phyloP scores from a whole-genome alignment of 2,888 invertebrate genomes.

The Cyrtodaria siliqua region DNA sequence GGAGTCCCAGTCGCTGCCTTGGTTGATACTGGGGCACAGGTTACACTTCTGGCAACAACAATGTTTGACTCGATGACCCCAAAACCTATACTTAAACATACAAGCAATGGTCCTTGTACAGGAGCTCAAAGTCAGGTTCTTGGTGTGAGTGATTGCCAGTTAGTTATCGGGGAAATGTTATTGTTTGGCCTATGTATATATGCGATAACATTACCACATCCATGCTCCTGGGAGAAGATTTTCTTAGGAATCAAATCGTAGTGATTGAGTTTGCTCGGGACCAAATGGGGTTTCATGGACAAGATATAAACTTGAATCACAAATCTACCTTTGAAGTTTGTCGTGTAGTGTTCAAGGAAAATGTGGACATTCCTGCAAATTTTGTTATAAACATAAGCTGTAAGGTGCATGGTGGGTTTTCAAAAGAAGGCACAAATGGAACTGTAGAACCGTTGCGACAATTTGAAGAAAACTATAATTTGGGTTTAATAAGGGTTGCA shows the following conservation, averaged over 20 bases:
- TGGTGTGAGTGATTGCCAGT: too few relatives aligned
- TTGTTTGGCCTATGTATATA: conserved; percentile 11
- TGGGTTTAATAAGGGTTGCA: conserved; percentile 14
- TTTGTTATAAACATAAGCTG: not conserved
- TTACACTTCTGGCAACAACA: conserved; percentile 3
- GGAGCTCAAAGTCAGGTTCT: too few relatives aligned
- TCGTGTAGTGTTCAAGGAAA: not conserved
- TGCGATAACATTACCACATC: conserved; percentile 8
- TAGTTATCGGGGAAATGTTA: not conserved
- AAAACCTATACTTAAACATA: too few relatives aligned
- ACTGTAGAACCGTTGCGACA: conserved; percentile 4
- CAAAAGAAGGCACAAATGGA: conserved; percentile 6
- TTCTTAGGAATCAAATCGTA: conserved; percentile 7
- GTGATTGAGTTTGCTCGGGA: conserved; percentile 14
- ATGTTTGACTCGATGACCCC: not conserved
- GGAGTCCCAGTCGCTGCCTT: conserved; percentile 1
- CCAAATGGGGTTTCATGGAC: not conserved
- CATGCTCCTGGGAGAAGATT: conserved; percentile 16
- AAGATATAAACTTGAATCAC: not conserved
- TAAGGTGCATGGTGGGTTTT: not conserved
- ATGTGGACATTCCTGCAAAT: not conserved
- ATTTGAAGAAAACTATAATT: conserved; percentile 7
- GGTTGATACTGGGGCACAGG: conserved; percentile 16
- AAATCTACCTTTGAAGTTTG: conserved; percentile 8
- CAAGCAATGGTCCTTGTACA: not conserved